Base-by-base conservation (phyloP, 2,888 invertebrate species). In the Julus scandinavius region DNA sequence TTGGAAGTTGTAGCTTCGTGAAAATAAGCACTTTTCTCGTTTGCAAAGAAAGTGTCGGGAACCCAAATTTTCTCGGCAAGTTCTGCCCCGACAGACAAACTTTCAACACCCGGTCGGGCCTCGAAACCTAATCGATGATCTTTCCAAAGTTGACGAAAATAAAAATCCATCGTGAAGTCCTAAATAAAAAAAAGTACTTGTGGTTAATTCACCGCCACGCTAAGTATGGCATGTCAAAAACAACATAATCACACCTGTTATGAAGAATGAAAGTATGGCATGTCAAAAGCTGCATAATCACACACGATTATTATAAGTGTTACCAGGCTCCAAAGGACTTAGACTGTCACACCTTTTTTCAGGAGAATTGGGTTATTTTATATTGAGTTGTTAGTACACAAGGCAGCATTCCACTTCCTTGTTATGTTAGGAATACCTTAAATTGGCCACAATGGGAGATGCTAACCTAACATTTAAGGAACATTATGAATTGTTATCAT, bases 1-100 rank as follows among this genome's bases (percentile, higher is more conserved):
- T 99, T 99, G 94, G 98, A 98, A 92, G 99, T 99, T 91, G 99
- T 99, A 91, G 99, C 99, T 94, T 98, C 97, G 94, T 99, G 99
- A 94, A 99, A 98, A 94, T 99, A 99, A 91, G 99, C 98, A 94
- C 98, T 98, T 94, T 99, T 99, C 94, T 99, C 99, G 93, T 99
- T 99, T 92, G 99, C 99, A 94, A 99, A 99, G 94, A 99, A 99
- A 90, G 99, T 99, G 93, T 99, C 99, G 91, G 99, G 99, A 91
- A 99, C 99, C 99, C 99, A 99, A 93, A 99, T 98, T 93, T 97
- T 97, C 93, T 97, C 97, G 93, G 98, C 97, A 93, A 97, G 97
- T 93, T 98, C 97, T 90, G 97, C 97, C 91, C 97, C 97, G 49
- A 98, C 98, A 91, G 97, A 97, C 91, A 98, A 94, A 91, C 96